These are phyloP conservation scores for Boleophthalmus pectinirostris DNA, from an alignment of 2,113 vertebrate species.

Conservation along the genomic window DNA sequence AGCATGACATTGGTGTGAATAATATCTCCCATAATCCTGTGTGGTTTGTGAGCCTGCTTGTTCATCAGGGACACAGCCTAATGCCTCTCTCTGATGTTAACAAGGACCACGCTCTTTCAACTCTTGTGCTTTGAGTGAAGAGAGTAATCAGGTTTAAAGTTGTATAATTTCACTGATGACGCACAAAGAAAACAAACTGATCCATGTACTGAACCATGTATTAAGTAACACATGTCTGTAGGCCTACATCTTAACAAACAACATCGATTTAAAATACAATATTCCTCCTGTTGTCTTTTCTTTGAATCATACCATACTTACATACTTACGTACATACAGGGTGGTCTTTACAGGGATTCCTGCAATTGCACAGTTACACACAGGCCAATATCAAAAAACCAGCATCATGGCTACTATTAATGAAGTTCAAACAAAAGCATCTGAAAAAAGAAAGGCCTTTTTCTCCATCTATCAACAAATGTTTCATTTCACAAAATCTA, in stretches of 20 bases:
- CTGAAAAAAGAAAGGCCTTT: neutral
- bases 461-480: no score
- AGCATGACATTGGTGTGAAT: slow-evolving; percentile 45
- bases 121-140: neutral
- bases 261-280: neutral
- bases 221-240: neutral
- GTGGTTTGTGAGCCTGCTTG: slow-evolving; percentile 33
- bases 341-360: no score
- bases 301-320: no score
- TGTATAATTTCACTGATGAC: slow-evolving; percentile 11
- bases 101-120: neutral
- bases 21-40: slow-evolving; percentile 53
- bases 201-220: neutral
- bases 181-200: neutral
- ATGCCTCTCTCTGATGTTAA: slow-evolving; percentile 17
- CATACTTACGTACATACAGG: no score
- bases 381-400: neutral
- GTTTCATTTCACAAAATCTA: no score
- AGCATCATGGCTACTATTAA: neutral
- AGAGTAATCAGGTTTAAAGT: neutral
- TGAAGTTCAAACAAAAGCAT: neutral
- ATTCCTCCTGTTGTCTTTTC: no score
- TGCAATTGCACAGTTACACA: neutral
- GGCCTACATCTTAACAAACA: neutral
- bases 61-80: slow-evolving; percentile 15